Conservation (phyloP, 2,113 vertebrate species). For the Hiodon alosoides region DNA sequence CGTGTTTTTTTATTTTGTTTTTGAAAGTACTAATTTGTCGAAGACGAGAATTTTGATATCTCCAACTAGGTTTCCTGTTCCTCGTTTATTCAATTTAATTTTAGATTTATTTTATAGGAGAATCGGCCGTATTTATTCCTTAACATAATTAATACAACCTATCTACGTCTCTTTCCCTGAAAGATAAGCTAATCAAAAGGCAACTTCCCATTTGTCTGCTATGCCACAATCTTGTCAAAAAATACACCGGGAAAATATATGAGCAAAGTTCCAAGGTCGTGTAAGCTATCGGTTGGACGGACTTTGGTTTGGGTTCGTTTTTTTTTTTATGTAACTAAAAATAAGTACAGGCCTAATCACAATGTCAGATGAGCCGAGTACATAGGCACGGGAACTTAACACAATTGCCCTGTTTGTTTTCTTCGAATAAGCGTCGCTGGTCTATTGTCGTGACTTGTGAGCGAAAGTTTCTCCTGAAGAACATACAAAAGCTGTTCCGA, state of each 20-base stretch:
- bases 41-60: too few species aligned
- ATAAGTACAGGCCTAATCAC: slow-evolving; percentile 34
- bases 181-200: too few species aligned
- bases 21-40: too few species aligned
- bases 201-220: neutral
- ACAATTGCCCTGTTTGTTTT: slow-evolving; percentile 54
- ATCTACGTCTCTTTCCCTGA: too few species aligned
- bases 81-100: too few species aligned
- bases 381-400: slow-evolving; percentile 37
- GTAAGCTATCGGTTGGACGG: neutral
- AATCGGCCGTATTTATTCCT: too few species aligned
- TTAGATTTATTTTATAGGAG: too few species aligned
- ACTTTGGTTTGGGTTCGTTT: slow-evolving; percentile 8
- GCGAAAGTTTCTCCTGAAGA: slow-evolving; percentile 40
- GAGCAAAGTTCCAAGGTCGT: neutral
- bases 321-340: slow-evolving; percentile 10
- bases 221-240: neutral
- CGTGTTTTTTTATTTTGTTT: too few species aligned
- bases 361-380: slow-evolving; percentile 40
- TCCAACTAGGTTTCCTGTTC: too few species aligned
- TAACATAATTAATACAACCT: too few species aligned
- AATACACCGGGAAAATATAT: neutral
- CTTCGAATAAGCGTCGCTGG: slow-evolving; percentile 41
- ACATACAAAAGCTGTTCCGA: slow-evolving; percentile 65
- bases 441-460: slow-evolving; percentile 47